Evolutionary conservation across 2,113 vertebrate genomes (phyloP).

Genomic region (Sinocyclocheilus rhinocerous): DNA sequence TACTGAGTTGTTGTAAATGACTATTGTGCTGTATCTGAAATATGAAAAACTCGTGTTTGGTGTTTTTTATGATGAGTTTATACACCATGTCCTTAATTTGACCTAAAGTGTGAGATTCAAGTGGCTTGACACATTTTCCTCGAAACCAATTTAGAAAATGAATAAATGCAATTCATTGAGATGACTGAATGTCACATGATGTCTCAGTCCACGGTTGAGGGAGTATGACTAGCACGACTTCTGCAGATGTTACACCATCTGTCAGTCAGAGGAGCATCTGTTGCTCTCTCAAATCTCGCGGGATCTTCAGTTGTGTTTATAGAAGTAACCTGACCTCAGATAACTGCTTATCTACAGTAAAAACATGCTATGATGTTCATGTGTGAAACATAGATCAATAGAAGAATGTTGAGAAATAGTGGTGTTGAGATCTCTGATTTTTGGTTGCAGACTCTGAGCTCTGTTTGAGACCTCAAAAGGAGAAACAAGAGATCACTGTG

Average conservation of each 20-base stretch:
- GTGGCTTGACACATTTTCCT: background rate
- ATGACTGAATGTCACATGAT: background rate
- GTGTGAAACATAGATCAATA: background rate
- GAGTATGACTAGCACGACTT: background rate
- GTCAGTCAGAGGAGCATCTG: background rate
- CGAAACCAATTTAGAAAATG: background rate
- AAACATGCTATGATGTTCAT: background rate
- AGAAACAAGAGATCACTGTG: background rate
- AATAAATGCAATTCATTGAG: slow-evolving; percentile 5
- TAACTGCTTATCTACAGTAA: too few species aligned
- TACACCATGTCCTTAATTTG: background rate
- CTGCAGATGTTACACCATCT: background rate
- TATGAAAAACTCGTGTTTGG: background rate
- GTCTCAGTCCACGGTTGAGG: background rate
- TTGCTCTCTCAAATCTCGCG: background rate
- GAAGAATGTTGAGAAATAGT: background rate
- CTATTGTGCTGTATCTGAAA: background rate
- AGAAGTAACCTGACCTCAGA: too few species aligned
- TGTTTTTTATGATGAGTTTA: background rate
- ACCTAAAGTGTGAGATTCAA: background rate
- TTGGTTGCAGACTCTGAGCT: background rate
- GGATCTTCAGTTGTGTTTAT: background rate
- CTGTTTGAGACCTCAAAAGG: background rate
- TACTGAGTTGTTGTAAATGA: background rate
- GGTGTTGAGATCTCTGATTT: background rate